Evolutionary conservation across 2,797 vertebrate genomes (phyloP).

Genomic region (Saxicola maurus): DNA sequence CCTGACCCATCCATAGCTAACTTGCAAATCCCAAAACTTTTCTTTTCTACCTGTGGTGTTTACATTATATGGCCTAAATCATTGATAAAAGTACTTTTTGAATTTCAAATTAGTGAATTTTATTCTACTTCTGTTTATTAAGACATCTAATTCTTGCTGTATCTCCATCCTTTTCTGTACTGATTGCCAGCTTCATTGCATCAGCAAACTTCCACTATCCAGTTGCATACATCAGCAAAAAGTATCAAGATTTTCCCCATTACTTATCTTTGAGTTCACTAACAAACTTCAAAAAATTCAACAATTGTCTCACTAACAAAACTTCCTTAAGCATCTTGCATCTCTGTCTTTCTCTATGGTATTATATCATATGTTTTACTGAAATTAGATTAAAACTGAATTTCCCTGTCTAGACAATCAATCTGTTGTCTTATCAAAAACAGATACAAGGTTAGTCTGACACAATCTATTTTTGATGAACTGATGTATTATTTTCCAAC

Average conservation of each 20-base stretch:
- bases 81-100: not conserved
- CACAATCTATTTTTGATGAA: not conserved
- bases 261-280: not conserved
- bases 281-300: not conserved
- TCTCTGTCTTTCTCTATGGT: not conserved
- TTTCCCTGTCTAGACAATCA: not conserved
- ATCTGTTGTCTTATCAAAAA: not conserved
- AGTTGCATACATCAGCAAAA: not conserved
- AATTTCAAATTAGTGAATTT: not conserved
- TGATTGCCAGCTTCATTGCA: not conserved
- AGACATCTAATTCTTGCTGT: not conserved
- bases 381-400: not conserved
- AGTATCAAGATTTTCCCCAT: not conserved
- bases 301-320: not conserved
- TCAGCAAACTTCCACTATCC: not conserved
- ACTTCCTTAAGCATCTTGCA: not conserved
- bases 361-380: not conserved
- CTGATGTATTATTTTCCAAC: not conserved
- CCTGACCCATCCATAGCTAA: accelerated
- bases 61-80: not conserved
- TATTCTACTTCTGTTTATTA: not conserved
- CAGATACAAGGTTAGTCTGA: not conserved
- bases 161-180: not conserved
- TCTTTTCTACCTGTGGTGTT: not conserved
- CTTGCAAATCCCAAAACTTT: not conserved